A percentile compares a stretch with the other conserved stretches of the same genome.
These are phyloP conservation scores for Acrobasis consociella DNA, from an alignment of 2,888 invertebrate genomes.

Conservation along the genomic window DNA sequence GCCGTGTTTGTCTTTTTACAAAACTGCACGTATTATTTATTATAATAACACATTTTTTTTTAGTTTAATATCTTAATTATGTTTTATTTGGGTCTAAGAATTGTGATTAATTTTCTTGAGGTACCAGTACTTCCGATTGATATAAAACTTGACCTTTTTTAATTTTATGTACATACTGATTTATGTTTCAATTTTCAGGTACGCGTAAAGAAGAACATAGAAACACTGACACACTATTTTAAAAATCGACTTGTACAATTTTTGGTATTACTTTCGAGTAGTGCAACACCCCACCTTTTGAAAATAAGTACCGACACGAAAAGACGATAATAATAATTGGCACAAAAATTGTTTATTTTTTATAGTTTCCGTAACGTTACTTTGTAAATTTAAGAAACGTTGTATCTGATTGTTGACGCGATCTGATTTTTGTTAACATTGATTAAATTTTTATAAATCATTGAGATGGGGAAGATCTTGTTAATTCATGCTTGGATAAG, in stretches of 20 bases:
- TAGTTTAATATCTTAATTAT: too few relatives aligned
- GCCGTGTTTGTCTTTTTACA: too few relatives aligned
- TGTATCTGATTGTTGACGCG: background rate
- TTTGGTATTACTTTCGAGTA: constrained; percentile 17
- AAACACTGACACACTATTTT: constrained; percentile 24
- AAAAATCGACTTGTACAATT: constrained; percentile 25
- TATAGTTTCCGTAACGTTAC: background rate
- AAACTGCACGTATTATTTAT: too few relatives aligned
- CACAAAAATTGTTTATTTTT: constrained; percentile 4
- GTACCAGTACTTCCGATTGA: constrained; percentile 58
- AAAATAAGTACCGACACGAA: constrained; percentile 21
- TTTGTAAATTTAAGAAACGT: background rate
- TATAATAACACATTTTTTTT: constrained; percentile 21
- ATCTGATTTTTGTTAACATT: background rate
- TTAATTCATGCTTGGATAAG: background rate
- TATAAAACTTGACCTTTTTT: constrained; percentile 27
- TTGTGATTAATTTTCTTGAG: constrained; percentile 41
- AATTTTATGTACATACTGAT: constrained; percentile 26
- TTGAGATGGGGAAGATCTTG: background rate
- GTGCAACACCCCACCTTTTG: constrained; percentile 23
- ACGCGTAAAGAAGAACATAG: constrained; percentile 57
- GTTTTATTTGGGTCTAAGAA: constrained; percentile 20
- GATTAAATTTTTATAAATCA: background rate
- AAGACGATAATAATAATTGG: constrained; percentile 10
- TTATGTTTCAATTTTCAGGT: constrained; percentile 55